Conservation (phyloP, 2,797 vertebrate species). For the Epinephelus coioides region DNA sequence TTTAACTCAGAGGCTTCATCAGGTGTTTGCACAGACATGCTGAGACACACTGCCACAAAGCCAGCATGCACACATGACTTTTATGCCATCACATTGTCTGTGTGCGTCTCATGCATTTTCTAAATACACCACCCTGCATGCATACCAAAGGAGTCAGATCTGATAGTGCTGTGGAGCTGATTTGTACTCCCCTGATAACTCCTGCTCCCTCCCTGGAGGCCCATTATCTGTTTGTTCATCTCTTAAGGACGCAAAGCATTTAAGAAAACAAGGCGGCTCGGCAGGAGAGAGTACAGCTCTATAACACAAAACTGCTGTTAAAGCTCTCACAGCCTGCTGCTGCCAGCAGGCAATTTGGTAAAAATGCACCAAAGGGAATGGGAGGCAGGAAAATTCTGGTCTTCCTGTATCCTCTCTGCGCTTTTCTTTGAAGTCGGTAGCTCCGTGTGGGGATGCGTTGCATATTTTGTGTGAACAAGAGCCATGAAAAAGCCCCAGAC, state of each 20-base stretch:
- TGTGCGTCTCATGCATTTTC: background rate
- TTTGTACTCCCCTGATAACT: slow-evolving; percentile 29
- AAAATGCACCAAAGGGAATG: slow-evolving; percentile 7
- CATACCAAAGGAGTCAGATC: slow-evolving; percentile 24
- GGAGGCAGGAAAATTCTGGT: background rate
- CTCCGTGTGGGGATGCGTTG: slow-evolving; percentile 4
- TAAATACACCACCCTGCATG: background rate
- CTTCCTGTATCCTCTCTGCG: background rate
- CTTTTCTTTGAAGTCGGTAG: slow-evolving; percentile 4
- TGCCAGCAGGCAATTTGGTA: slow-evolving; percentile 1
- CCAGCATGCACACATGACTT: slow-evolving; percentile 14
- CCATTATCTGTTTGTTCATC: slow-evolving; percentile 56
- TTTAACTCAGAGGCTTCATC: background rate
- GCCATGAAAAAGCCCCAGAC: background rate
- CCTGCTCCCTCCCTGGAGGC: slow-evolving; percentile 25
- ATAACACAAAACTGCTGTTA: background rate
- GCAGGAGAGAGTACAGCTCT: background rate
- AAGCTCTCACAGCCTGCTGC: slow-evolving; percentile 19
- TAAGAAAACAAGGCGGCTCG: slow-evolving; percentile 34
- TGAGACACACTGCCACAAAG: background rate
- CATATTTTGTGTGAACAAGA: slow-evolving; percentile 25
- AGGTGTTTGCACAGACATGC: slow-evolving; percentile 11
- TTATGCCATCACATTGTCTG: background rate
- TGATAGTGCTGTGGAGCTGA: slow-evolving; percentile 30
- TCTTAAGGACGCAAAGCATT: slow-evolving; percentile 27